phyloP scores from a whole-genome alignment of 2,888 invertebrate species.

The Pyrgus malvae region DNA sequence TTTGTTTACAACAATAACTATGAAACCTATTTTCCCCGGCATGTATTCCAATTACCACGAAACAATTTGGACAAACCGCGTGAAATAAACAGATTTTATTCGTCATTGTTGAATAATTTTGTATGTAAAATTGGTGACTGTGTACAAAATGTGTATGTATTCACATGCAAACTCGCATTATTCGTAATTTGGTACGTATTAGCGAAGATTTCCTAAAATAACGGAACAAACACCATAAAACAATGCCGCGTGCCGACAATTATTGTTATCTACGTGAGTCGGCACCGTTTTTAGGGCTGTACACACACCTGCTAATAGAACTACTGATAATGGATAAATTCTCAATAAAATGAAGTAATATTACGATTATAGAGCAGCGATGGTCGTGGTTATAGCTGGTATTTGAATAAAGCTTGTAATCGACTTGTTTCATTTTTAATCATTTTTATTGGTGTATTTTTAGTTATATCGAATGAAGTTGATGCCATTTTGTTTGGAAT shows the following conservation, averaged over 20 bases:
- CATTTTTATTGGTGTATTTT: too few species aligned
- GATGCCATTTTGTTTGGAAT: too few species aligned
- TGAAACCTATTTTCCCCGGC: too few species aligned
- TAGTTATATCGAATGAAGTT: too few species aligned
- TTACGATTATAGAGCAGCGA: too few species aligned
- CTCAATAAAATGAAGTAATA: background rate
- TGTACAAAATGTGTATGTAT: background rate
- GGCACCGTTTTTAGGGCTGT: background rate
- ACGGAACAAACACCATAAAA: conserved; percentile 9
- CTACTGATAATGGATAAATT: background rate
- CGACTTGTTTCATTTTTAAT: too few species aligned
- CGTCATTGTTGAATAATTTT: conserved; percentile 1
- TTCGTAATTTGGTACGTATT: background rate
- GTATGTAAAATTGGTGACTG: background rate
- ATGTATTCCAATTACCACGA: too few species aligned
- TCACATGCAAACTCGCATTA: conserved; percentile 1
- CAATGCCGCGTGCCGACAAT: background rate
- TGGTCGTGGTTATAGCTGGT: too few species aligned
- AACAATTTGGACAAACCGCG: background rate
- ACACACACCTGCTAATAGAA: background rate
- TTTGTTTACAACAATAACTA: too few species aligned
- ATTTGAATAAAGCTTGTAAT: too few species aligned
- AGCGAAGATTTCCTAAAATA: conserved; percentile 7
- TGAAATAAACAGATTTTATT: background rate
- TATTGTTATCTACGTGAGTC: background rate